Evolutionary conservation across 2,797 vertebrate genomes (phyloP).

Genomic region (Pseudocheirus occidentalis): DNA sequence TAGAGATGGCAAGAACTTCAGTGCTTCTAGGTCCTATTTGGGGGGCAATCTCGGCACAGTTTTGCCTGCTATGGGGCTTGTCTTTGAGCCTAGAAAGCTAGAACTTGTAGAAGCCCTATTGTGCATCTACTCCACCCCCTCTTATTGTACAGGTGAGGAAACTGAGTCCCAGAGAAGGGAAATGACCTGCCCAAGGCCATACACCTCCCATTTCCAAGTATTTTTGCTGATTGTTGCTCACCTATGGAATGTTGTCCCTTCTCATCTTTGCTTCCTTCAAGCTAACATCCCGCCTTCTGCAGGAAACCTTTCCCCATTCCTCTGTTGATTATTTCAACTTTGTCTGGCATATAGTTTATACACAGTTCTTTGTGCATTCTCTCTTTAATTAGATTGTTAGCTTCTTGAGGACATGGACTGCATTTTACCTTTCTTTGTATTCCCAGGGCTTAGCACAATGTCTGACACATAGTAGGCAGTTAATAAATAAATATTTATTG

Average conservation of each 20-base stretch:
- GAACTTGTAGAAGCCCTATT: not conserved
- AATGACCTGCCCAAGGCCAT: not conserved
- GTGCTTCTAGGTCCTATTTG: not conserved
- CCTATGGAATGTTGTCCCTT: not conserved
- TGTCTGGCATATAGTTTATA: not conserved
- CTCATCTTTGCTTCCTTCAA: not conserved
- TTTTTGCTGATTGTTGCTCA: not conserved
- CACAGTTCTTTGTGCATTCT: not conserved
- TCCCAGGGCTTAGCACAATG: not conserved
- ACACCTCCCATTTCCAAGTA: not conserved
- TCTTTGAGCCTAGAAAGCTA: not conserved
- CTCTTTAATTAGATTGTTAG: not conserved
- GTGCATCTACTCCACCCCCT: fast-evolving
- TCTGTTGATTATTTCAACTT: not conserved
- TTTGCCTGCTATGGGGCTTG: not conserved
- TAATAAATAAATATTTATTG: not conserved
- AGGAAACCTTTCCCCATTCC: not conserved
- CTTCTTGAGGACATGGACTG: not conserved
- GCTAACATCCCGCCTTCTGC: not conserved
- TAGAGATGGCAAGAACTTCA: not conserved
- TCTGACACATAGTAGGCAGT: not conserved
- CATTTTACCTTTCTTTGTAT: not conserved
- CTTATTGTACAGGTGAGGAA: not conserved
- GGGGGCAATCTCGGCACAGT: not conserved
- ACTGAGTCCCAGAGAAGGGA: not conserved